phyloP scores from a whole-genome alignment of 2,888 invertebrate genomes.

The Oscheius sp. region DNA sequence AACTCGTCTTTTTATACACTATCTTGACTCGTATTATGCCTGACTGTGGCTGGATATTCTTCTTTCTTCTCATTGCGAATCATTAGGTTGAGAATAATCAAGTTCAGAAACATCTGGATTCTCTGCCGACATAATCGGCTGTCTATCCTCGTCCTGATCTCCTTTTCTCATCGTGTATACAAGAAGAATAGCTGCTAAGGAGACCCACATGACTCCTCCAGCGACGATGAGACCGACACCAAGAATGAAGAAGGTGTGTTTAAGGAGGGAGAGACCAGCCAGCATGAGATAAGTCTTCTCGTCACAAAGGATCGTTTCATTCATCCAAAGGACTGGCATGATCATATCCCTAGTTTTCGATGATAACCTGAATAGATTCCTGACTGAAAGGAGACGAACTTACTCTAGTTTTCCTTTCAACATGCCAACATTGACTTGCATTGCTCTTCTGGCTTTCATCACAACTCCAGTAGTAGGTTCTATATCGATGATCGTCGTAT shows the following conservation, averaged over 20 bases:
- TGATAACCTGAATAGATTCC: slow-evolving; percentile 38
- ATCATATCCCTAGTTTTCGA: slow-evolving; percentile 47
- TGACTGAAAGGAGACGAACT: slow-evolving; percentile 7
- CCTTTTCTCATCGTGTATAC: slow-evolving; percentile 20
- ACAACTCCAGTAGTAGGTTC: slow-evolving; percentile 64
- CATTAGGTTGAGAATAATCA: too few species aligned
- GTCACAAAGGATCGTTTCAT: slow-evolving; percentile 65
- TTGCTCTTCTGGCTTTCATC: slow-evolving; percentile 56
- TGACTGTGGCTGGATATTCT: too few species aligned
- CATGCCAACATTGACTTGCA: slow-evolving; percentile 68
- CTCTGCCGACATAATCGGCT: too few species aligned
- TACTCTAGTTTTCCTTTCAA: slow-evolving; percentile 59
- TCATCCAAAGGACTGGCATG: slow-evolving; percentile 68
- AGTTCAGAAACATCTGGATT: too few species aligned
- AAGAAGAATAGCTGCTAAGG: slow-evolving; percentile 19
- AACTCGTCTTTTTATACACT: too few species aligned
- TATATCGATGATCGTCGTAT: slow-evolving; percentile 61
- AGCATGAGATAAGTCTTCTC: slow-evolving; percentile 57
- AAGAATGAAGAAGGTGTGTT: slow-evolving; percentile 1
- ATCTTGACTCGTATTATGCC: too few species aligned
- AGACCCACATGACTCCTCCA: slow-evolving; percentile 21
- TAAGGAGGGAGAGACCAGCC: background rate
- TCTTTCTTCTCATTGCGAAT: too few species aligned
- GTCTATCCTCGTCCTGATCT: too few species aligned
- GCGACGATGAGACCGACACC: slow-evolving; percentile 15